Evolutionary conservation across 2,888 invertebrate genomes (phyloP).

Genomic region (Eilema griseolum): DNA sequence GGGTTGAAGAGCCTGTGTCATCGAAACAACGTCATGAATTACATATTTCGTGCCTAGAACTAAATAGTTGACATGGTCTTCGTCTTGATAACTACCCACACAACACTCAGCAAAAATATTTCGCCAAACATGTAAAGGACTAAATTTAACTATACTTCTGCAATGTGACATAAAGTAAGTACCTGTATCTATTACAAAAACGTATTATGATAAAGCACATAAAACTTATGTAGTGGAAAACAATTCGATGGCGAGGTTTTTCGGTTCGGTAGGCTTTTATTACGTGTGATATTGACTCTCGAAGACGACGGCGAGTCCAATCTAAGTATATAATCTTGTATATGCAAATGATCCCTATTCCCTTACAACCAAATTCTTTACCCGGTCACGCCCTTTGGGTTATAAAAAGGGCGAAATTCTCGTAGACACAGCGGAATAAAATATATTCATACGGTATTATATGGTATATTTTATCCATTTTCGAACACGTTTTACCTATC

Average conservation of each 20-base stretch:
- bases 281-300: constrained; percentile 79
- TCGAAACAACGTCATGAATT: constrained; percentile 12
- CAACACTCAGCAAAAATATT: constrained; percentile 9
- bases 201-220: constrained; percentile 59
- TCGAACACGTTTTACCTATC: constrained; percentile 60
- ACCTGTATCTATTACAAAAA: constrained; percentile 51
- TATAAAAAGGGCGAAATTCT: constrained; percentile 72
- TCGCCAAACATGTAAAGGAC: neutral
- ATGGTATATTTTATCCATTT: constrained; percentile 59
- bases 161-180: constrained; percentile 27
- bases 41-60: constrained; percentile 15
- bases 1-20: neutral
- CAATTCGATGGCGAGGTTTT: constrained; percentile 74
- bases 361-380: constrained; percentile 74
- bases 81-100: neutral
- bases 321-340: constrained; percentile 79
- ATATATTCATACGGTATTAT: constrained; percentile 70
- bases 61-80: constrained; percentile 8
- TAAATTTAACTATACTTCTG: constrained; percentile 6
- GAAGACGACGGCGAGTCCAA: constrained; percentile 66
- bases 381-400: constrained; percentile 75
- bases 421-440: constrained; percentile 73
- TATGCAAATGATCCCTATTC: constrained; percentile 78
- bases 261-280: constrained; percentile 74
- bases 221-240: constrained; percentile 70